A percentile compares a stretch with the other conserved stretches of the same genome.
Conservation (phyloP, 2,797 vertebrate genomes). For the Acanthornis magna region DNA sequence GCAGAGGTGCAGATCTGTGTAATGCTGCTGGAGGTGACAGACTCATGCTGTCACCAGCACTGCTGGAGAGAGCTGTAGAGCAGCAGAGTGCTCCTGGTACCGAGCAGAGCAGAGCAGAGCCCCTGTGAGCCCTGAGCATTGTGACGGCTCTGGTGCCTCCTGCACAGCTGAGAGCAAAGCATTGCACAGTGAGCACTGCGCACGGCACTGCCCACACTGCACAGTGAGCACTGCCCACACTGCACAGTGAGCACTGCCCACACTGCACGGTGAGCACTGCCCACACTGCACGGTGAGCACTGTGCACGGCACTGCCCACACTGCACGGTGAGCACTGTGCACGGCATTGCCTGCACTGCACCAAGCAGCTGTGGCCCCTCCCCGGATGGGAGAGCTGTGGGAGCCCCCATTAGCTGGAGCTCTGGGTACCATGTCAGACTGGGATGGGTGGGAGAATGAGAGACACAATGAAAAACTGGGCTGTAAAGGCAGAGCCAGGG, state of each 20-base stretch:
- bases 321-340: rapidly evolving
- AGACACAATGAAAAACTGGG: neutral
- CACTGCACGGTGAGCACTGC: neutral
- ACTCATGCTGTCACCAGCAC: neutral
- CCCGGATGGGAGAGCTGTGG: neutral
- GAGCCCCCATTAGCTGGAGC: neutral
- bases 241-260: rapidly evolving
- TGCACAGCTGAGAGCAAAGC: neutral
- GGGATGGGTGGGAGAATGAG: neutral
- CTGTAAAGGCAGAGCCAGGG: neutral
- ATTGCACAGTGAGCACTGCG: rapidly evolving
- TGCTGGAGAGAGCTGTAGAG: neutral
- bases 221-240: neutral
- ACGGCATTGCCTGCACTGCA: rapidly evolving
- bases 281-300: rapidly evolving
- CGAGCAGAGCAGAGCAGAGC: neutral
- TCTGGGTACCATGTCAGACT: neutral
- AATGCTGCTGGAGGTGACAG: neutral
- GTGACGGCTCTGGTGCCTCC: neutral
- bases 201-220: neutral
- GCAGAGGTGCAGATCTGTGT: neutral
- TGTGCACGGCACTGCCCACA: neutral
- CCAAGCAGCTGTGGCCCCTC: rapidly evolving
- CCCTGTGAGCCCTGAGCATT: neutral
- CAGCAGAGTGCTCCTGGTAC: neutral